Evolutionary conservation across 2,797 vertebrate species (phyloP).

Genomic region (Capromys pilorides): DNA sequence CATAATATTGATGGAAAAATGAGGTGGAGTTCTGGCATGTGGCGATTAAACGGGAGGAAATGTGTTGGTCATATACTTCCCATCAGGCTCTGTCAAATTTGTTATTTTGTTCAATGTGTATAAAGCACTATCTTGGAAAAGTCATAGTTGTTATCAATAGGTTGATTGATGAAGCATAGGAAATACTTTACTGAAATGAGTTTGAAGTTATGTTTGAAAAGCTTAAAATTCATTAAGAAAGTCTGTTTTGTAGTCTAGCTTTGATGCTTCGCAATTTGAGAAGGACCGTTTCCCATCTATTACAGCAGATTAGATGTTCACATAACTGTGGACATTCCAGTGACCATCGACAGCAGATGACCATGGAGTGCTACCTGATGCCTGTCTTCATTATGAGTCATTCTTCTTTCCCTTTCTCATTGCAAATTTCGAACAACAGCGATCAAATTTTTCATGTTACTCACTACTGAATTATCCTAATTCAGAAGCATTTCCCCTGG

Average conservation of each 20-base stretch:
- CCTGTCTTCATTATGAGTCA: not conserved
- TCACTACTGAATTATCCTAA: not conserved
- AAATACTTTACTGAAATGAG: conserved; percentile 1
- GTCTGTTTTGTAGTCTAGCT: not conserved
- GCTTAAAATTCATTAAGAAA: conserved; percentile 25
- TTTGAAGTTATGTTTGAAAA: not conserved
- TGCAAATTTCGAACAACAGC: not conserved
- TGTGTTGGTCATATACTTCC: conserved; percentile 26
- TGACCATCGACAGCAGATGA: not conserved
- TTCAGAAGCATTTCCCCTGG: not conserved
- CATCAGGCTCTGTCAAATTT: not conserved
- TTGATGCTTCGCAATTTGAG: not conserved
- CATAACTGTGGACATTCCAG: not conserved
- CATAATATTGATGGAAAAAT: conserved; percentile 7
- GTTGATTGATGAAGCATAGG: not conserved
- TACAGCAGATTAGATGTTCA: not conserved
- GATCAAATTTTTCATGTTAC: not conserved
- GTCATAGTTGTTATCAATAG: not conserved
- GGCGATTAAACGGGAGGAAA: conserved; percentile 16
- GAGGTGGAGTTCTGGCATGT: not conserved
- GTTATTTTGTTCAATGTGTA: not conserved
- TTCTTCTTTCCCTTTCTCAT: not conserved
- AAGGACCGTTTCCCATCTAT: not conserved
- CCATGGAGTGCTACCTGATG: not conserved
- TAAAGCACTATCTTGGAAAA: conserved; percentile 37